phyloP scores from a whole-genome alignment of 2,888 invertebrate species.

The Zygaena filipendulae region DNA sequence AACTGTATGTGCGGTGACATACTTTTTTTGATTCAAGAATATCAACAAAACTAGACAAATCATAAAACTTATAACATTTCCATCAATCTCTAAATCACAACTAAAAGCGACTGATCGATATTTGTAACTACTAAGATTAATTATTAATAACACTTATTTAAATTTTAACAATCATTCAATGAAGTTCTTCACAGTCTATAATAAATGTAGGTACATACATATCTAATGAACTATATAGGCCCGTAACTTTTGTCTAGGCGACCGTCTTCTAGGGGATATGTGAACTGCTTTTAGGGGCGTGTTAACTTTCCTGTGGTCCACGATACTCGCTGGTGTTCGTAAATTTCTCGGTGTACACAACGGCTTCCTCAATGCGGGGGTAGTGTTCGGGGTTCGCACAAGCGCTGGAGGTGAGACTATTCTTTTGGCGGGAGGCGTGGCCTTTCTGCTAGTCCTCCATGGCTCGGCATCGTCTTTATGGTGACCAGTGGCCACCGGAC shows the following conservation, averaged over 20 bases:
- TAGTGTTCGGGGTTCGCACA: constrained; percentile 27
- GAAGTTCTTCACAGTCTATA: no score
- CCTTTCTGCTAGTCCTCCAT: constrained; percentile 34
- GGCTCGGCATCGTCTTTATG: constrained; percentile 30
- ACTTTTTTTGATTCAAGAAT: no score
- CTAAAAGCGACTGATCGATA: no score
- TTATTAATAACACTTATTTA: no score
- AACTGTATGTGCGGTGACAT: no score
- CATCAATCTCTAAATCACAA: no score
- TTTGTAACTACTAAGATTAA: no score
- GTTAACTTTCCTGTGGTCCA: constrained; percentile 52
- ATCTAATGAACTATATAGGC: background rate
- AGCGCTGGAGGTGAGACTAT: constrained; percentile 36
- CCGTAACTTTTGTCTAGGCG: constrained; percentile 42
- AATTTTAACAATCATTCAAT: no score
- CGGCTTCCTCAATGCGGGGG: constrained; percentile 71
- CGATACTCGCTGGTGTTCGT: constrained; percentile 46
- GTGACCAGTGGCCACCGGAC: constrained; percentile 21
- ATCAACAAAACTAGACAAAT: no score
- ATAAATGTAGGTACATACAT: no score
- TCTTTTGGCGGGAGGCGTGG: constrained; percentile 38
- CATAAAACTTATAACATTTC: no score
- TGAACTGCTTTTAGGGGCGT: constrained; percentile 70
- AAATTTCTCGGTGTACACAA: constrained; percentile 67
- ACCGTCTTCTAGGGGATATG: constrained; percentile 49